phyloP scores from a whole-genome alignment of 1,140 invertebrate genomes.

The Cydia pomonella region DNA sequence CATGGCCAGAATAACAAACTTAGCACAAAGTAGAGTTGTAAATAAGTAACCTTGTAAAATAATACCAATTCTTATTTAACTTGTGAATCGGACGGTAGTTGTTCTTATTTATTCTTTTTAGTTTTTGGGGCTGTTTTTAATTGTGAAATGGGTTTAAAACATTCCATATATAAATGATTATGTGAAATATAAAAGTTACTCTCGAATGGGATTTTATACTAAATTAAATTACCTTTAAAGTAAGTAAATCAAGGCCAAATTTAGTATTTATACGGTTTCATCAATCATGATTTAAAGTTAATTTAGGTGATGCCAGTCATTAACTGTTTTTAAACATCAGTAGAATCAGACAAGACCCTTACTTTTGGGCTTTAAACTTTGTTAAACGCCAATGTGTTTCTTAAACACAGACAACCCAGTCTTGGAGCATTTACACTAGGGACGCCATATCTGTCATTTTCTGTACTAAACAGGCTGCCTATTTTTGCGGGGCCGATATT shows the following conservation, averaged over 20 bases:
- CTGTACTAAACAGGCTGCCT: too few species aligned
- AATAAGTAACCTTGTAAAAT: not conserved
- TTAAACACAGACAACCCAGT: too few species aligned
- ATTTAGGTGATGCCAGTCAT: not conserved
- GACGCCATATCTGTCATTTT: too few species aligned
- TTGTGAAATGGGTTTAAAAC: conserved; percentile 1
- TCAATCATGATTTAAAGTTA: not conserved
- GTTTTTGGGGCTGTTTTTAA: not conserved
- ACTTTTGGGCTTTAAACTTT: too few species aligned
- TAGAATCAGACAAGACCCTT: too few species aligned
- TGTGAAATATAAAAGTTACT: not conserved
- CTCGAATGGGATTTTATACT: not conserved
- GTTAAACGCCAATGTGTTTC: too few species aligned
- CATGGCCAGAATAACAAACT: not conserved
- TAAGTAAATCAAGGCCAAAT: conserved; percentile 27
- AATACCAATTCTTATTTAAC: not conserved
- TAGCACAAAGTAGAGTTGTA: conserved; percentile 21
- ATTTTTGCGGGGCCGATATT: too few species aligned
- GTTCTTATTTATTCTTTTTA: not conserved
- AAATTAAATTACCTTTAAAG: not conserved
- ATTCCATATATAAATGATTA: conserved; percentile 23
- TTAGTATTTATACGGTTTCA: not conserved
- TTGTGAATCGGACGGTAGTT: not conserved
- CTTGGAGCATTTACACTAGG: too few species aligned
- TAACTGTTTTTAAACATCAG: not conserved